A percentile compares a stretch with the other conserved stretches of the same genome.
These are phyloP conservation scores for Argyresthia goedartella DNA, from an alignment of 2,888 invertebrate species.

Conservation along the genomic window DNA sequence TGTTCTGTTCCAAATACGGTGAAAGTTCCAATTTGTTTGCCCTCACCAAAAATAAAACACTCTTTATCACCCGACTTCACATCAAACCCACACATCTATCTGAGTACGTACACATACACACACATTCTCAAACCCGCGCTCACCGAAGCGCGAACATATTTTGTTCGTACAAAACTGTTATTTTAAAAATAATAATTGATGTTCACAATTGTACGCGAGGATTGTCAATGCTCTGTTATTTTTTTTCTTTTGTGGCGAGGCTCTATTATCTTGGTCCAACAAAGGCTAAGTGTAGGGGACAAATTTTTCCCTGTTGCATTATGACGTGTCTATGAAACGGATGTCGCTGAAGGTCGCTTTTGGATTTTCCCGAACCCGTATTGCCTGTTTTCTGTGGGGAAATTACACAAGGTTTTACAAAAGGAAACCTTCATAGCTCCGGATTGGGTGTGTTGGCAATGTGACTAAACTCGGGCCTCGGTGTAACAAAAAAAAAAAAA, in stretches of 20 bases:
- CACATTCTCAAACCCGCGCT: conserved; percentile 18
- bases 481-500: too few relatives aligned
- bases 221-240: conserved; percentile 42
- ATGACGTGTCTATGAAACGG: background rate
- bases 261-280: conserved; percentile 30
- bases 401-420: too few relatives aligned
- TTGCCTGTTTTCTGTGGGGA: too few relatives aligned
- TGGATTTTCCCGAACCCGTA: too few relatives aligned
- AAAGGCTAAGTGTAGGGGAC: conserved; percentile 1
- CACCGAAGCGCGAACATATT: conserved; percentile 63
- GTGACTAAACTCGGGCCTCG: too few relatives aligned
- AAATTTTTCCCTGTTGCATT: background rate
- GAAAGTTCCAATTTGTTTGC: too few relatives aligned
- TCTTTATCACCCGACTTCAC: conserved; percentile 29
- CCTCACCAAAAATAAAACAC: conserved; percentile 34
- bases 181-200: conserved; percentile 68
- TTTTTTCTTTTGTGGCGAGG: conserved; percentile 37
- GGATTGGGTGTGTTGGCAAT: too few relatives aligned
- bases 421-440: too few relatives aligned
- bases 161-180: conserved; percentile 69
- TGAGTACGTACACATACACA: conserved; percentile 10
- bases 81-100: conserved; percentile 12
- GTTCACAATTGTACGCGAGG: conserved; percentile 38
- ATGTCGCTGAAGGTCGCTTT: too few relatives aligned
- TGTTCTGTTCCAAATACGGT: background rate